phyloP scores from a whole-genome alignment of 2,113 vertebrate species.

The Haliaeetus leucogaster region DNA sequence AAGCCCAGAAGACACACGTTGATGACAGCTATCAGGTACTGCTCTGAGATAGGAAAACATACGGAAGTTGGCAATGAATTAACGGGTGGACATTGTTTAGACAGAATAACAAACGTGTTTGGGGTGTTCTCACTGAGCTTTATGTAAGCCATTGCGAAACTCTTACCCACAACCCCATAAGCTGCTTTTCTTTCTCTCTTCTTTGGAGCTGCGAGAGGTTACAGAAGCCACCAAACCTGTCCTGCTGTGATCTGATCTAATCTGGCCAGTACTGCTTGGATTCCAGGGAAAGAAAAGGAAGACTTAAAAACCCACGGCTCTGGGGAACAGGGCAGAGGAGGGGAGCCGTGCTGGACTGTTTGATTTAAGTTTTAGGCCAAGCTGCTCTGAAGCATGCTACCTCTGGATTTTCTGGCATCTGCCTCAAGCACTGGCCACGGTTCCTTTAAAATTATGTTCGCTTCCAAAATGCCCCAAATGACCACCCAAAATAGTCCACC shows the following conservation, averaged over 20 bases:
- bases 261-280: not conserved
- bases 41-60: not conserved
- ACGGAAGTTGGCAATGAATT: not conserved
- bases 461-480: not conserved
- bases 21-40: not conserved
- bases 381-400: fast-evolving
- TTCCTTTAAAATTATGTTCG: not conserved
- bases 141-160: not conserved
- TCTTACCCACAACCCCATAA: constrained; percentile 34
- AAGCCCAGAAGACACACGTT: not conserved
- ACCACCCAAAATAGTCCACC: not conserved
- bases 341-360: fast-evolving
- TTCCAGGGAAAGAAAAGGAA: not conserved
- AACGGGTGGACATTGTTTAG: not conserved
- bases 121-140: not conserved
- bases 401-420: not conserved
- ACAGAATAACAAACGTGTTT: not conserved
- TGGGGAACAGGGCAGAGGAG: not conserved
- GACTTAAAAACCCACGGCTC: fast-evolving
- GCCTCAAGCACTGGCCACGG: not conserved
- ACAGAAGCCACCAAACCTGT: constrained; percentile 7
- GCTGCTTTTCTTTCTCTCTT: constrained; percentile 53
- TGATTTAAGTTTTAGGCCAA: not conserved
- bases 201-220: constrained; percentile 17
- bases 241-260: constrained; percentile 30